A percentile compares a stretch with the other conserved stretches of the same genome.
phyloP scores from a whole-genome alignment of 1,140 invertebrate species.

The Thereuonema tuberculata region DNA sequence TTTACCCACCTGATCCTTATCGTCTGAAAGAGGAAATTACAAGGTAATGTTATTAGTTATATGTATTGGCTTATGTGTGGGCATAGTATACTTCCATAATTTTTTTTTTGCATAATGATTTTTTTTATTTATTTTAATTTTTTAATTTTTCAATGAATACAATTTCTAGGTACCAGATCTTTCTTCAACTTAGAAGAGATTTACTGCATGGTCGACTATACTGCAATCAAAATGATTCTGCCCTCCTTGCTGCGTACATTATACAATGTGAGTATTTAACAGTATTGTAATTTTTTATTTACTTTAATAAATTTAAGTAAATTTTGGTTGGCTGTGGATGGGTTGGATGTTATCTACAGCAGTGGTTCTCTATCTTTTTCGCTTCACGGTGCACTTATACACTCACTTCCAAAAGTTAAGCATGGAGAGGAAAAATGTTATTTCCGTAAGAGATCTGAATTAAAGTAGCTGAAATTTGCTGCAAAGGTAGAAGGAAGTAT shows the following conservation, averaged over 20 bases:
- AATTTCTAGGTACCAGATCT: conserved; percentile 63
- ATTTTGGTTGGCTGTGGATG: too few relatives aligned
- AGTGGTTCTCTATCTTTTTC: too few relatives aligned
- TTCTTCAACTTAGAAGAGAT: conserved; percentile 86
- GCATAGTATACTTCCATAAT: conserved; percentile 8
- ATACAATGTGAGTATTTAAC: conserved; percentile 59
- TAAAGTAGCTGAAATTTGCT: too few relatives aligned
- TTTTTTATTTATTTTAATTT: not conserved
- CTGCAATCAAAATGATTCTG: conserved; percentile 71
- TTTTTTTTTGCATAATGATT: not conserved
- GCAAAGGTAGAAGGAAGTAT: too few relatives aligned
- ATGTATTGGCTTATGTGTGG: too few relatives aligned
- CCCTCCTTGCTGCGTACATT: conserved; percentile 77
- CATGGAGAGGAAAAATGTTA: too few relatives aligned
- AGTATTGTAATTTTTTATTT: conserved; percentile 6
- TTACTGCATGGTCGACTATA: conserved; percentile 84
- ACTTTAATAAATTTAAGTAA: not conserved
- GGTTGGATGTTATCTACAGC: too few relatives aligned
- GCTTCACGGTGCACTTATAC: too few relatives aligned
- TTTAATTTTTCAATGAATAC: conserved; percentile 11
- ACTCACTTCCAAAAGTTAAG: too few relatives aligned
- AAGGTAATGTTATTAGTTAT: conserved; percentile 32
- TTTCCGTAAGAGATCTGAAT: too few relatives aligned
- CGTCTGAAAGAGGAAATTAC: conserved; percentile 72
- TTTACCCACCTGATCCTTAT: conserved; percentile 81